These are phyloP conservation scores for Porites lobata DNA, from an alignment of 92 coral and sea anemone species.

Conservation along the genomic window DNA sequence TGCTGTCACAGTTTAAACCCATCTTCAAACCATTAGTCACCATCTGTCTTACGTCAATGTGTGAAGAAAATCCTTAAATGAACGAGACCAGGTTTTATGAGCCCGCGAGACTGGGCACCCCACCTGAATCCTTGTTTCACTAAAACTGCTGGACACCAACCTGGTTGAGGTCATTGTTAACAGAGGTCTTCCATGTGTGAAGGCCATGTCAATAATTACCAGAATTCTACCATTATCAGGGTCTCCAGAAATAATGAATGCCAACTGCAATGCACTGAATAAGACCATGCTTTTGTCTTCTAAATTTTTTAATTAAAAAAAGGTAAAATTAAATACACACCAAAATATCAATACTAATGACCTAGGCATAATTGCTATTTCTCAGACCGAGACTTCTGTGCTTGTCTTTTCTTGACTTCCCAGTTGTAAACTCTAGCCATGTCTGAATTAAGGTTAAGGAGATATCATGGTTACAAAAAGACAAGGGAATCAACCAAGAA, in stretches of 20 bases:
- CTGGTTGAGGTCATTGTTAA: too few relatives aligned
- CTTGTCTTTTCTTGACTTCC: constrained; percentile 99
- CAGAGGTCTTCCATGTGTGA: too few relatives aligned
- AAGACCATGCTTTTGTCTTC: background rate
- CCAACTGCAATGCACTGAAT: background rate
- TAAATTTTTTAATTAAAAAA: background rate
- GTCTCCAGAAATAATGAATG: background rate
- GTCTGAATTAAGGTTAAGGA: constrained; percentile 73
- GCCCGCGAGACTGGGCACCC: too few relatives aligned
- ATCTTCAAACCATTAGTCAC: too few relatives aligned
- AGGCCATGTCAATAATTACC: too few relatives aligned
- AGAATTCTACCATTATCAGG: too few relatives aligned
- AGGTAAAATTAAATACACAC: constrained; percentile 37
- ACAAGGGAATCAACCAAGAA: background rate
- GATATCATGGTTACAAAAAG: background rate
- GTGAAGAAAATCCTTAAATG: too few relatives aligned
- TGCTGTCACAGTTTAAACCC: too few relatives aligned
- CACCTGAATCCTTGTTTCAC: too few relatives aligned
- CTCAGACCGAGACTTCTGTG: constrained; percentile 74
- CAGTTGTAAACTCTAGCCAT: constrained; percentile 99
- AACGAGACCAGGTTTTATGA: too few relatives aligned
- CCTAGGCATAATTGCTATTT: constrained; percentile 1
- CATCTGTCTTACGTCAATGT: too few relatives aligned
- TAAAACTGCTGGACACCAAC: too few relatives aligned
- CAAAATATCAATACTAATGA: constrained; percentile 10